These are phyloP conservation scores for Manis pentadactyla DNA, from an alignment of 2,797 vertebrate species.

Conservation along the genomic window DNA sequence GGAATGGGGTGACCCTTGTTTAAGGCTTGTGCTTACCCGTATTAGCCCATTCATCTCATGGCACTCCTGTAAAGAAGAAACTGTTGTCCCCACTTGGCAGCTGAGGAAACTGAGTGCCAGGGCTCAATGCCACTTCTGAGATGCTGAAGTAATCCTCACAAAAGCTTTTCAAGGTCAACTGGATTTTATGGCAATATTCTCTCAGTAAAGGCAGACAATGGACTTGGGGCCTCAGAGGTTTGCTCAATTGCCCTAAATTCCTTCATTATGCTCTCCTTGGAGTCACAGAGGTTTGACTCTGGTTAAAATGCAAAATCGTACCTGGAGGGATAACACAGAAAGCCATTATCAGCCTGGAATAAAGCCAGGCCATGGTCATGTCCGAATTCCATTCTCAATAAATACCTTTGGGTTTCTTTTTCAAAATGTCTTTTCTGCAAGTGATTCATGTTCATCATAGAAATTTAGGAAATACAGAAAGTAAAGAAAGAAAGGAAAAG, in stretches of 20 bases:
- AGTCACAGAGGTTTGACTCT: slow-evolving; percentile 21
- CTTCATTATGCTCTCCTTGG: background rate
- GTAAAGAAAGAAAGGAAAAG: background rate
- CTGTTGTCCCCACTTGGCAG: background rate
- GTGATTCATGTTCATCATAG: slow-evolving; percentile 34
- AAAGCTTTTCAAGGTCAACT: background rate
- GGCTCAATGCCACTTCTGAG: background rate
- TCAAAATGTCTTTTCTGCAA: background rate
- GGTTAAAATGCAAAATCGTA: slow-evolving; percentile 64
- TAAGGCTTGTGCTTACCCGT: too few relatives aligned
- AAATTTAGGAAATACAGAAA: slow-evolving; percentile 53
- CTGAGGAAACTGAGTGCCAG: background rate
- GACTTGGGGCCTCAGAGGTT: background rate
- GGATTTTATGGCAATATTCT: background rate
- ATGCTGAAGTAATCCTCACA: background rate
- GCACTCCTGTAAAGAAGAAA: background rate
- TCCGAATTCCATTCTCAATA: slow-evolving; percentile 54
- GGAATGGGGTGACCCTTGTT: too few relatives aligned
- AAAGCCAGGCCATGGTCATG: slow-evolving; percentile 47
- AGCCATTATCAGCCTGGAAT: slow-evolving; percentile 64
- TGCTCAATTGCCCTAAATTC: background rate
- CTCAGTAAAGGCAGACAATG: background rate
- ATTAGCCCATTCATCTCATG: background rate
- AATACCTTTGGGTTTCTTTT: slow-evolving; percentile 46
- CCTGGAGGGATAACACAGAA: slow-evolving; percentile 65